These are phyloP conservation scores for Eupristina koningsbergeri DNA, from an alignment of 1,140 invertebrate species.

Conservation along the genomic window DNA sequence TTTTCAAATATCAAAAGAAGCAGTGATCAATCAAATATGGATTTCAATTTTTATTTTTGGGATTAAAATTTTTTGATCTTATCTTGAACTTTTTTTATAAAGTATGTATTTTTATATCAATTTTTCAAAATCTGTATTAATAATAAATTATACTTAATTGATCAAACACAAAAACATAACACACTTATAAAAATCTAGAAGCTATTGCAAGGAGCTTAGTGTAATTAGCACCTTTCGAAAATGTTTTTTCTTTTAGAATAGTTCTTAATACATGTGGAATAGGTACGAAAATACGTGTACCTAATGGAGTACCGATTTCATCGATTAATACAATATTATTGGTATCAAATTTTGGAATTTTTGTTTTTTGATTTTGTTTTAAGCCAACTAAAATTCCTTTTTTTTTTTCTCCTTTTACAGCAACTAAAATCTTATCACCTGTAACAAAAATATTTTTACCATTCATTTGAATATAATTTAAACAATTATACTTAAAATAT, in stretches of 20 bases:
- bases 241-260: conserved; percentile 86
- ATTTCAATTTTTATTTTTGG: no score
- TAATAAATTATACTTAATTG: not conserved
- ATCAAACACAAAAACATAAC: not conserved
- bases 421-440: conserved; percentile 94
- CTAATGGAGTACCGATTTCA: conserved; percentile 92
- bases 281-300: conserved; percentile 94
- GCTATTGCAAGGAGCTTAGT: conserved; percentile 96
- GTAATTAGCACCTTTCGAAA: conserved; percentile 91
- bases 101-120: no score
- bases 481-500: not conserved
- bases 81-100: no score
- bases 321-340: conserved; percentile 98
- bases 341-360: conserved; percentile 94
- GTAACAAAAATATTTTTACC: conserved; percentile 57
- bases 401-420: conserved; percentile 97
- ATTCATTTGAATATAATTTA: not conserved
- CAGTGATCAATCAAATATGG: no score
- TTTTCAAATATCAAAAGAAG: no score
- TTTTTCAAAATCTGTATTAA: no score
- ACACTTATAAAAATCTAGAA: conserved; percentile 88
- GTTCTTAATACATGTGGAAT: conserved; percentile 93
- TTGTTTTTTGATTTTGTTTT: conserved; percentile 86
- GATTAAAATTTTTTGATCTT: no score
- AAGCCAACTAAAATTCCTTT: conserved; percentile 95